Base-by-base conservation (phyloP, 2,797 vertebrate species). In the Sebastolobus alascanus region DNA sequence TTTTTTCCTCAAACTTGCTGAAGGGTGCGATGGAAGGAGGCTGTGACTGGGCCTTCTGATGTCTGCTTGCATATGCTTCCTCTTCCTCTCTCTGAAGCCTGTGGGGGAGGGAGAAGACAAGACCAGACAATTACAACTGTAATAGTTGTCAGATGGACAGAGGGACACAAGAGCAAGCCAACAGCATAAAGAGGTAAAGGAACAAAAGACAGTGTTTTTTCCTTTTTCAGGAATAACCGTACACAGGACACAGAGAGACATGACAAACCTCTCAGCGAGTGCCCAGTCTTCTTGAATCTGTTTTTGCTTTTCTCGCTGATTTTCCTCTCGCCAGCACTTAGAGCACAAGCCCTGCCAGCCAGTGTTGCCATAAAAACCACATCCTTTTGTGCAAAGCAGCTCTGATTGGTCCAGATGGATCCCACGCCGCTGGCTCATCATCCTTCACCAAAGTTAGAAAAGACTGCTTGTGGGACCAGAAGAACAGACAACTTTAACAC, bases 221-320 rank as follows among this genome's bases (percentile, higher is more conserved):
- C 7, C 3, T 3, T 65, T 37, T 50, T 10, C n/a, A 4, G 13
- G 22, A 59, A 59, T n/a, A 12, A 38, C 25, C 8, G 2, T 29
- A 27, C 16, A 38, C 1, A 52, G 3, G n/a, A 18, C 3, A 70
- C 27, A 35, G 14, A 65, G 31, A 63, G 14, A 46, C 3, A 56
- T n/a, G 37, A 83, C 91, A 92, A 92, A 99, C 99, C 96, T 94
- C 89, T 98, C 97, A 63, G 98, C 99, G 38, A 99, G 96, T 55
- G 97, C 98, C 95, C 97, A 96, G 25, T 99, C 98, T 76, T 99
- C 98, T 75, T 99, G 97, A 61, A 99, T 99, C 93, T 99, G 99
- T 78, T 96, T 97, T 95, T 97, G 96, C 86, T 93, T 95, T 52
- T 96, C 95, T 89, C 95, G 96, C 73, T 97, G 97, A 89, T 98